phyloP scores from a whole-genome alignment of 2,113 vertebrate species.

The Edolisoma coerulescens region DNA sequence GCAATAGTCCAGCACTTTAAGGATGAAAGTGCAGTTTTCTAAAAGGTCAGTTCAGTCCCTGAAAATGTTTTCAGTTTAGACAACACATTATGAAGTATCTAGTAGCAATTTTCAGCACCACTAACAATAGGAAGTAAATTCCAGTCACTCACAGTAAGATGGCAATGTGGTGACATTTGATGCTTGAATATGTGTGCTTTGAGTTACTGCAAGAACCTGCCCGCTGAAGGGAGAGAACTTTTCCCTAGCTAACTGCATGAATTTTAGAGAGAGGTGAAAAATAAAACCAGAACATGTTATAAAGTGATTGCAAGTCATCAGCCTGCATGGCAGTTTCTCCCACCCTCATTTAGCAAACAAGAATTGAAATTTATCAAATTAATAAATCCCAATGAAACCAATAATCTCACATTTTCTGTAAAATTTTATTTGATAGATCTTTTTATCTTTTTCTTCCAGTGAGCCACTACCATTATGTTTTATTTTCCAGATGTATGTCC shows the following conservation, averaged over 20 bases:
- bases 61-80: slow-evolving; percentile 72
- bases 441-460: slow-evolving; percentile 63
- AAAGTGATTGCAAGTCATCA: slow-evolving; percentile 33
- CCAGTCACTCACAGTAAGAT: slow-evolving; percentile 72
- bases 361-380: slow-evolving; percentile 70
- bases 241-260: slow-evolving; percentile 12
- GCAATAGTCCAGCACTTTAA: slow-evolving; percentile 59
- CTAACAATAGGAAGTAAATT: slow-evolving; percentile 71
- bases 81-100: slow-evolving; percentile 66
- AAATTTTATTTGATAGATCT: slow-evolving; percentile 59
- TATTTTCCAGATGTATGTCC: slow-evolving; percentile 70
- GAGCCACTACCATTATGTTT: slow-evolving; percentile 53
- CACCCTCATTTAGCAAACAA: neutral
- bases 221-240: neutral
- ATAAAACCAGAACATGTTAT: slow-evolving; percentile 11
- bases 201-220: slow-evolving; percentile 36
- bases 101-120: slow-evolving; percentile 66
- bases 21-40: slow-evolving; percentile 69
- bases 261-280: slow-evolving; percentile 53
- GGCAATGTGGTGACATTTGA: slow-evolving; percentile 79
- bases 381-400: slow-evolving; percentile 77
- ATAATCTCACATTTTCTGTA: slow-evolving; percentile 65
- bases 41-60: slow-evolving; percentile 70
- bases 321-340: neutral
- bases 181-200: slow-evolving; percentile 33